Percentiles rank a stretch among this genome's conserved stretches.
These are phyloP conservation scores for Dermatemys mawii DNA, from an alignment of 2,113 vertebrate species.

Conservation along the genomic window DNA sequence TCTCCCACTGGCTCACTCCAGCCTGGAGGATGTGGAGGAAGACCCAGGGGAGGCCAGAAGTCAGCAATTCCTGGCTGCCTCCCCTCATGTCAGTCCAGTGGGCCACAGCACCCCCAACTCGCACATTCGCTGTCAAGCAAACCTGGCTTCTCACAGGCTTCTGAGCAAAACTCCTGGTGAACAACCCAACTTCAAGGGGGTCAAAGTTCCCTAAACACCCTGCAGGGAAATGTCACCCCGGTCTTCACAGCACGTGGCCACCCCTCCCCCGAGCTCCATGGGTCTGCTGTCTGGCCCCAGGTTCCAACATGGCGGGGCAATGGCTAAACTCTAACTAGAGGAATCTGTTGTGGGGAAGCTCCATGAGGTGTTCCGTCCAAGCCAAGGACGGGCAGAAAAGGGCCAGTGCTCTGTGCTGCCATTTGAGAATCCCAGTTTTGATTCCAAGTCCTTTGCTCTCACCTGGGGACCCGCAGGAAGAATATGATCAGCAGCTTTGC, in stretches of 20 bases:
- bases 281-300: background rate
- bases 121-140: accelerated
- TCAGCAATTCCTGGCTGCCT: no score
- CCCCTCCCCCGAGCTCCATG: background rate
- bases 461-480: background rate
- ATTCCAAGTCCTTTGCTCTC: background rate
- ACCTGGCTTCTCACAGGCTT: accelerated
- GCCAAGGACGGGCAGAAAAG: background rate
- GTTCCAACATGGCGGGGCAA: background rate
- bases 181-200: accelerated
- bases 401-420: background rate
- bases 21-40: background rate
- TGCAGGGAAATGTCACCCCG: background rate
- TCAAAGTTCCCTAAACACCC: background rate
- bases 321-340: background rate
- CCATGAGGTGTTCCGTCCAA: background rate
- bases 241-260: no score
- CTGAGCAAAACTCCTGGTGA: accelerated
- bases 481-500: background rate
- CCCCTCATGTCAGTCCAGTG: background rate
- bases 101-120: accelerated
- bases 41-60: no score
- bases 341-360: background rate
- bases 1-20: background rate
- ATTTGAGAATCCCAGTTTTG: no score